A percentile compares a stretch with the other conserved stretches of the same genome.
Evolutionary conservation across 2,113 vertebrate species (phyloP).

Genomic region (Heteronetta atricapilla): DNA sequence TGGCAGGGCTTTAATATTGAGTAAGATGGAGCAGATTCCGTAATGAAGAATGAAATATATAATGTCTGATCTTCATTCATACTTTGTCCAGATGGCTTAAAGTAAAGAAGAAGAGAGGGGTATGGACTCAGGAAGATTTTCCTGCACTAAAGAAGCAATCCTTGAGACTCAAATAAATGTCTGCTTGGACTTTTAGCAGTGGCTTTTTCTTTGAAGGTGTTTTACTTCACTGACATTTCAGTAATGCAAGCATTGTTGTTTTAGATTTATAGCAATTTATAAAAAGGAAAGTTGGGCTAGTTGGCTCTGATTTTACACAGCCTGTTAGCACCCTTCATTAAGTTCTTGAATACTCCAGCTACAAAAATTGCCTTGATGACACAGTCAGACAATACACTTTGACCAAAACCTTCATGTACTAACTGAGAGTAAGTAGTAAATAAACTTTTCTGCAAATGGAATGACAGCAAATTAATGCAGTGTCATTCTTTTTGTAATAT

Average conservation of each 20-base stretch:
- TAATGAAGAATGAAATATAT: neutral
- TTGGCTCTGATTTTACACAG: neutral
- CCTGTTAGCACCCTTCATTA: neutral
- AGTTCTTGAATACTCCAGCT: neutral
- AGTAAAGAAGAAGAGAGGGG: neutral
- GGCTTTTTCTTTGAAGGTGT: neutral
- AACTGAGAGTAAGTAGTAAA: neutral
- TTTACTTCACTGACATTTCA: neutral
- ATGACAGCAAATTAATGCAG: neutral
- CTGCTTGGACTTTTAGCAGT: neutral
- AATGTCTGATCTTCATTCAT: neutral
- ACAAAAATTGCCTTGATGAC: neutral
- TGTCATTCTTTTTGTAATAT: no score
- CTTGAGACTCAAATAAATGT: neutral
- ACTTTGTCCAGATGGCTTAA: neutral
- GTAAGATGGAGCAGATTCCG: neutral
- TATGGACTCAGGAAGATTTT: neutral
- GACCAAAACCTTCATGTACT: neutral
- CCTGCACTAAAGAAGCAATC: neutral
- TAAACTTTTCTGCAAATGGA: rapidly evolving
- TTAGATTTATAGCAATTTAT: neutral
- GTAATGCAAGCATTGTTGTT: neutral
- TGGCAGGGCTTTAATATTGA: neutral
- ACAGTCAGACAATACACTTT: neutral
- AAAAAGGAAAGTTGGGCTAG: neutral